A percentile compares a stretch with the other conserved stretches of the same genome.
These are phyloP conservation scores for Meteorus sp. DNA, from an alignment of 1,140 invertebrate genomes.

Conservation along the genomic window DNA sequence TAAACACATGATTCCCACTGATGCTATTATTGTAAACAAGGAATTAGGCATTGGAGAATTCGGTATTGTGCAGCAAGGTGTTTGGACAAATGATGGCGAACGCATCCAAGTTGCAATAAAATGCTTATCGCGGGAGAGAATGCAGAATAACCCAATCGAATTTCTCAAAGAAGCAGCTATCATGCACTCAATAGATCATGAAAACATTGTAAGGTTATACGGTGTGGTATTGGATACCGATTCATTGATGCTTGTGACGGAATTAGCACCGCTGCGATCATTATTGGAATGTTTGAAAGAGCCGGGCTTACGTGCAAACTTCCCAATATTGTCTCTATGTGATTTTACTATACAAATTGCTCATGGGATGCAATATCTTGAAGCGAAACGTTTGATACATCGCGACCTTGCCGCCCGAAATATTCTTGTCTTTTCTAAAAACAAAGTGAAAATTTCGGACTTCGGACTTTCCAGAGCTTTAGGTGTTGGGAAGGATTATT, in stretches of 20 bases:
- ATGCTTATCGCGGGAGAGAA: constrained; percentile 87
- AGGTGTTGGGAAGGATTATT: constrained; percentile 98
- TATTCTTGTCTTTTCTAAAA: constrained; percentile 93
- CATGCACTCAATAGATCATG: constrained; percentile 97
- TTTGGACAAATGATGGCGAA: constrained; percentile 95
- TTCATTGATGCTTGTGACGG: constrained; percentile 94
- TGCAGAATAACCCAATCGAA: constrained; percentile 94
- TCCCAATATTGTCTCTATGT: constrained; percentile 85
- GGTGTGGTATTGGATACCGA: constrained; percentile 95
- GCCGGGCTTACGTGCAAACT: constrained; percentile 81
- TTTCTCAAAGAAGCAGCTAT: constrained; percentile 98
- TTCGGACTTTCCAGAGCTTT: constrained; percentile 93
- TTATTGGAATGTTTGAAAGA: constrained; percentile 95
- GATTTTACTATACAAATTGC: constrained; percentile 94
- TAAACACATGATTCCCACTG: constrained; percentile 94
- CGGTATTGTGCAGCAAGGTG: constrained; percentile 95
- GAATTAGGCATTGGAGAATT: constrained; percentile 94
- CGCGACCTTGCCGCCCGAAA: constrained; percentile 93
- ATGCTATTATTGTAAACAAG: constrained; percentile 92
- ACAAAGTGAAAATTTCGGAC: constrained; percentile 97
- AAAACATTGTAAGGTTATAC: constrained; percentile 94
- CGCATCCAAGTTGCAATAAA: constrained; percentile 97
- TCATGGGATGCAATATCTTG: constrained; percentile 95
- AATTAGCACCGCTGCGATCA: constrained; percentile 91
- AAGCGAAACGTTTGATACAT: constrained; percentile 92